Percentiles rank a stretch among this genome's conserved stretches.
Conservation (phyloP, 2,113 vertebrate species). For the Erpornis zantholeuca region DNA sequence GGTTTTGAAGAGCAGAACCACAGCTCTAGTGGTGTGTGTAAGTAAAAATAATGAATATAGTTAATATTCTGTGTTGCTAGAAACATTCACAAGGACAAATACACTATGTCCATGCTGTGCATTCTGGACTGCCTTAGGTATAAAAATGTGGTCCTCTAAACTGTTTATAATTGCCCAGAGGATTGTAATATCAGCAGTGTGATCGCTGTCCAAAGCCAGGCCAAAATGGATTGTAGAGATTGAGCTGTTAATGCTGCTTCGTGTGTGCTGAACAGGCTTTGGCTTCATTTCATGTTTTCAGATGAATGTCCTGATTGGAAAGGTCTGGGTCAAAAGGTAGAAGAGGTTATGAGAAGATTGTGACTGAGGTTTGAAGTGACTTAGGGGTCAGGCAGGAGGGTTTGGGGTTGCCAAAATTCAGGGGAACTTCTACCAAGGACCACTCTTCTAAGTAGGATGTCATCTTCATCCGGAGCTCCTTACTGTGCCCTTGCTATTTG, state of each 20-base stretch:
- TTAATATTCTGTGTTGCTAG: neutral
- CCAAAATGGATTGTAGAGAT: neutral
- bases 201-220: neutral
- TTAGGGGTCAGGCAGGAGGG: neutral
- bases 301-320: neutral
- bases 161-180: neutral
- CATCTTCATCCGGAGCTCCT: neutral
- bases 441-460: neutral
- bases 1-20: neutral
- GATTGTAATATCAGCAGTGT: neutral
- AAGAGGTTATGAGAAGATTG: neutral
- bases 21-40: neutral
- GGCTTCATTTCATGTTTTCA: neutral
- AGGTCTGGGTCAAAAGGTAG: neutral
- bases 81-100: neutral
- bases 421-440: neutral
- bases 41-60: neutral
- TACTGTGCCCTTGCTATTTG: neutral
- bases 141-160: neutral
- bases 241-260: neutral
- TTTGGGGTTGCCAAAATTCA: neutral
- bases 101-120: neutral
- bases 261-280: neutral
- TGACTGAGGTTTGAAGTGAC: neutral
- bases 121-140: neutral